Percentiles rank a stretch among this genome's conserved stretches.
These are phyloP conservation scores for Colossoma macropomum DNA, from an alignment of 2,113 vertebrate genomes.

Conservation along the genomic window DNA sequence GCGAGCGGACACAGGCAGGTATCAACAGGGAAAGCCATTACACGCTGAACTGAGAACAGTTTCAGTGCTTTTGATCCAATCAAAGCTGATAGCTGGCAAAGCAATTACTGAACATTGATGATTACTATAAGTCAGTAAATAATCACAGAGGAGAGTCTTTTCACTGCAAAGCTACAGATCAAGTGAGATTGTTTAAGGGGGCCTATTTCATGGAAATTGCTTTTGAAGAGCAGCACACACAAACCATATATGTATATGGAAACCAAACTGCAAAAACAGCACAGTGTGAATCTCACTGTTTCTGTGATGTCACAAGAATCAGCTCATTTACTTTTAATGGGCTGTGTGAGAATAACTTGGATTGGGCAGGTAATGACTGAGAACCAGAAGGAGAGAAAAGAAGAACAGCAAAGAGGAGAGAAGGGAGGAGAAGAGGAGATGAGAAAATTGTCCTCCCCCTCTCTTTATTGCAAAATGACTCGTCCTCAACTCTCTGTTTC, in stretches of 20 bases:
- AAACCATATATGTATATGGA: too few species aligned
- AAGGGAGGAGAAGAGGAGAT: not conserved
- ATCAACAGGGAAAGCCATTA: conserved; percentile 39
- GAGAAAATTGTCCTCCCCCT: not conserved
- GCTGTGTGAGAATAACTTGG: too few species aligned
- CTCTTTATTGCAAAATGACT: conserved; percentile 55
- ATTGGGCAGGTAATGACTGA: too few species aligned
- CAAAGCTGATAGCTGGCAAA: not conserved
- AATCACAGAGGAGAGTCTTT: not conserved
- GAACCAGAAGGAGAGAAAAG: too few species aligned
- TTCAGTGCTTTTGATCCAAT: not conserved
- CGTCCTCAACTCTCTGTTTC: conserved; percentile 50
- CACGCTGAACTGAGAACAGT: conserved; percentile 5
- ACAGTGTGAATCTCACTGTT: too few species aligned
- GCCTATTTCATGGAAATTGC: too few species aligned
- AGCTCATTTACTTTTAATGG: too few species aligned
- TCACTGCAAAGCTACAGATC: too few species aligned
- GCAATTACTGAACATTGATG: not conserved
- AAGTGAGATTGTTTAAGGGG: too few species aligned
- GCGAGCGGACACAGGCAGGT: conserved; percentile 51
- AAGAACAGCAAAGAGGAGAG: not conserved
- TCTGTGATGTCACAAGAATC: too few species aligned
- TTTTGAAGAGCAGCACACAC: too few species aligned
- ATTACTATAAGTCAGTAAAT: conserved; percentile 3
- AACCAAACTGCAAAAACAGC: too few species aligned